Conservation (phyloP, 2,113 vertebrate species). For the Cairina moschata region DNA sequence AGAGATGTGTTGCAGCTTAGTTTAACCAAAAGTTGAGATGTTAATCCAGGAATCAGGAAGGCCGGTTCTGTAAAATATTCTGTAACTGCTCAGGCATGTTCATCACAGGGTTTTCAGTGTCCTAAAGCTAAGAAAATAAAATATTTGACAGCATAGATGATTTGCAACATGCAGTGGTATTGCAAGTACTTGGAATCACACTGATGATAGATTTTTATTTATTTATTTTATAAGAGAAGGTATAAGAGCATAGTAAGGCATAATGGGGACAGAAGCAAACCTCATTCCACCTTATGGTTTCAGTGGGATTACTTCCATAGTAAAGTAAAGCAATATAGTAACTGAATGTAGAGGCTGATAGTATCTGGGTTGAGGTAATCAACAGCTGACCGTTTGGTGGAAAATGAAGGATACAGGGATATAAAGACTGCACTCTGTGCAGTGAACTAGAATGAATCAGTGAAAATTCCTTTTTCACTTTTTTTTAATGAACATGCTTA, state of each 20-base stretch:
- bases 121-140: background rate
- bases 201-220: background rate
- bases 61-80: background rate
- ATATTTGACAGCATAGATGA: background rate
- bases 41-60: background rate
- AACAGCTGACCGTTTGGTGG: background rate
- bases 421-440: background rate
- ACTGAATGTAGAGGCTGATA: background rate
- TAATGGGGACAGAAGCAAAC: background rate
- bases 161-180: background rate
- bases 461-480: slow-evolving; percentile 3
- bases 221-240: background rate
- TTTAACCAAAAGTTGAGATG: background rate
- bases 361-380: background rate
- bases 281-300: background rate
- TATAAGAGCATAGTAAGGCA: background rate
- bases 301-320: background rate
- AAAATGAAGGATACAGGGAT: background rate
- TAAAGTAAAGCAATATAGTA: background rate
- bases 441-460: background rate
- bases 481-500: background rate
- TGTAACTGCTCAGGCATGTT: background rate
- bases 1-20: background rate
- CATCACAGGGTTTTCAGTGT: background rate
- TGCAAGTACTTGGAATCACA: background rate